These are phyloP conservation scores for Peromyscus californicus DNA, from an alignment of 2,113 vertebrate genomes.

Conservation along the genomic window DNA sequence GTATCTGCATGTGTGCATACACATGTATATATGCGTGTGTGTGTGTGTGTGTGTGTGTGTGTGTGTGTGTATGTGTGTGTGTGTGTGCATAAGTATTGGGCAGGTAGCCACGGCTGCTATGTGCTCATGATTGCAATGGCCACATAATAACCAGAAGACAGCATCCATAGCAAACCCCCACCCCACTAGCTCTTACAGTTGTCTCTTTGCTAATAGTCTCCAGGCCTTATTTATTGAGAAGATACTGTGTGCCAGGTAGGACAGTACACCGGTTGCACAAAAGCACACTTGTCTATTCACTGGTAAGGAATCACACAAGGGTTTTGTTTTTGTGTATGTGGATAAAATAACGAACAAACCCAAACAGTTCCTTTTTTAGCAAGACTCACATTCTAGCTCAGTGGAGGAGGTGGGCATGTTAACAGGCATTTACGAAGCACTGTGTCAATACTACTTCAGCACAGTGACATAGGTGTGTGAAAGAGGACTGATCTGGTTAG, in stretches of 20 bases:
- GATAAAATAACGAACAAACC: not conserved
- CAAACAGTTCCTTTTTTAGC: not conserved
- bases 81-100: not conserved
- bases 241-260: not conserved
- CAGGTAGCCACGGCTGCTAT: not conserved
- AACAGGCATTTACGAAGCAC: not conserved
- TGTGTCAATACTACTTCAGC: fast-evolving
- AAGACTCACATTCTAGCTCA: not conserved
- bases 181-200: not conserved
- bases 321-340: not conserved
- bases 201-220: not conserved
- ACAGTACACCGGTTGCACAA: not conserved
- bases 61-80: not conserved
- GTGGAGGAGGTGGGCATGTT: not conserved
- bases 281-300: not conserved
- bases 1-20: not conserved
- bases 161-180: not conserved
- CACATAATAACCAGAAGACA: not conserved
- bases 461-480: fast-evolving
- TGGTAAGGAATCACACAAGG: fast-evolving
- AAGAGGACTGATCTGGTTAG: not conserved
- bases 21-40: too few species aligned
- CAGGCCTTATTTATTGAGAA: not conserved
- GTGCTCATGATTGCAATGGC: not conserved
- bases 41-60: too few species aligned